phyloP scores from a whole-genome alignment of 2,888 invertebrate genomes.

The Latrodectus elegans region DNA sequence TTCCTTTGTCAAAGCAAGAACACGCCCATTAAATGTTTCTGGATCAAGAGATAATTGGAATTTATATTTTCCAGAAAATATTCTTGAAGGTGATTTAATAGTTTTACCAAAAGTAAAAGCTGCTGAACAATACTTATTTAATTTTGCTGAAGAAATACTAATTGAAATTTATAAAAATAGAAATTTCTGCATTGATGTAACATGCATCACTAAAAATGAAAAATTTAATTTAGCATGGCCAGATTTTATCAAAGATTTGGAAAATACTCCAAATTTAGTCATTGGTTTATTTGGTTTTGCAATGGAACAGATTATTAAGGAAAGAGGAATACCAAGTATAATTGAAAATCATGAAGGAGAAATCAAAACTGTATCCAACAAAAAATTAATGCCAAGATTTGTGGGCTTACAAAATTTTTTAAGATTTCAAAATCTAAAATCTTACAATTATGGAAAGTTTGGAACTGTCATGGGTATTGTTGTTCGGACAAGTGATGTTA shows the following conservation, averaged over 20 bases:
- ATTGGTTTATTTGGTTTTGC: slow-evolving; percentile 85
- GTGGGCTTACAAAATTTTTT: slow-evolving; percentile 81
- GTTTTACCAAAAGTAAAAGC: slow-evolving; percentile 75
- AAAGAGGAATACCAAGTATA: slow-evolving; percentile 70
- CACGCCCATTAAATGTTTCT: not conserved
- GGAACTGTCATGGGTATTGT: slow-evolving; percentile 89
- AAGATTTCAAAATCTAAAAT: slow-evolving; percentile 82
- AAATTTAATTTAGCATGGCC: slow-evolving; percentile 80
- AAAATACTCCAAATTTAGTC: slow-evolving; percentile 81
- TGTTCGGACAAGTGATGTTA: slow-evolving; percentile 85
- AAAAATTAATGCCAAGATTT: slow-evolving; percentile 79
- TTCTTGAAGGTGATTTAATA: slow-evolving; percentile 73
- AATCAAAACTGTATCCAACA: not conserved
- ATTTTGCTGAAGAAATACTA: slow-evolving; percentile 74
- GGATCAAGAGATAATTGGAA: slow-evolving; percentile 80
- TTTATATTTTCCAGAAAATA: slow-evolving; percentile 84
- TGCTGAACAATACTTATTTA: slow-evolving; percentile 79
- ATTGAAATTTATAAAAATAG: slow-evolving; percentile 74
- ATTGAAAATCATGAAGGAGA: slow-evolving; percentile 17
- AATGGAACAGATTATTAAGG: slow-evolving; percentile 82
- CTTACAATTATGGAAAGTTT: slow-evolving; percentile 84
- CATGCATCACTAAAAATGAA: slow-evolving; percentile 54
- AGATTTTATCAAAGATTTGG: slow-evolving; percentile 81
- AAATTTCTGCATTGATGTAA: slow-evolving; percentile 60
- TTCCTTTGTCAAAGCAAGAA: slow-evolving; percentile 1